Percentiles rank a stretch among this genome's conserved stretches.
Conservation (phyloP, 53 echinoderm and acorn worm genomes). For the Crossaster papposus region DNA sequence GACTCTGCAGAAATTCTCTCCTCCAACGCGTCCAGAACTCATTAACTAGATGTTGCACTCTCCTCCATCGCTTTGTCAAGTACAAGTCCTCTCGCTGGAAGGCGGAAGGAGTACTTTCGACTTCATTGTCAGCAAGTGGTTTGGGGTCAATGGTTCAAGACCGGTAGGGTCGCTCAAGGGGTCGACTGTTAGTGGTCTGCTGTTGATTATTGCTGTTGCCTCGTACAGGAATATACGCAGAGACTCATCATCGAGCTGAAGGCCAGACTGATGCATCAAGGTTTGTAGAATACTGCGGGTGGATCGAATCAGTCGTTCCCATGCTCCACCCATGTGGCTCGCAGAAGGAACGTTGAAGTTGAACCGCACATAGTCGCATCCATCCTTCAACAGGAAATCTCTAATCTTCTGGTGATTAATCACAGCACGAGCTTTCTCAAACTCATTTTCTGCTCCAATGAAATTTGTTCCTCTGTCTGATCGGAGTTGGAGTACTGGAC, state of each 20-base stretch:
- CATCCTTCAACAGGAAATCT: slow-evolving; percentile 40
- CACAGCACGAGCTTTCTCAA: slow-evolving; percentile 24
- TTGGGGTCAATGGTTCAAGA: slow-evolving; percentile 58
- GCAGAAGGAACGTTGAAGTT: slow-evolving; percentile 61
- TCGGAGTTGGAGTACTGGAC: slow-evolving; percentile 65
- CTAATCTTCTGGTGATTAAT: slow-evolving; percentile 48
- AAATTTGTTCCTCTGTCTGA: slow-evolving; percentile 75
- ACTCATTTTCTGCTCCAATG: slow-evolving; percentile 59
- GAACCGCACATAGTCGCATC: slow-evolving; percentile 61
- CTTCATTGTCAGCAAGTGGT: slow-evolving; percentile 69
- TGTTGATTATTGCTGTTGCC: slow-evolving; percentile 68
- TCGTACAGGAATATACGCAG: slow-evolving; percentile 70
- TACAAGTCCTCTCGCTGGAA: slow-evolving; percentile 52
- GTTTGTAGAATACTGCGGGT: slow-evolving; percentile 62
- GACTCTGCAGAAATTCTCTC: slow-evolving; percentile 40
- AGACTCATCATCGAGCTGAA: slow-evolving; percentile 74
- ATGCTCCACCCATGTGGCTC: slow-evolving; percentile 75
- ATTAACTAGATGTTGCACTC: slow-evolving; percentile 47
- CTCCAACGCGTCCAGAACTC: slow-evolving; percentile 56
- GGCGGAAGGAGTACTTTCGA: slow-evolving; percentile 59
- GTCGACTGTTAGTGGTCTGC: slow-evolving; percentile 59
- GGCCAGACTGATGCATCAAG: slow-evolving; percentile 60
- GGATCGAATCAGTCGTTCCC: slow-evolving; percentile 73
- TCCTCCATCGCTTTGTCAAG: slow-evolving; percentile 42
- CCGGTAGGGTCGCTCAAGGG: slow-evolving; percentile 9